These are phyloP conservation scores for Orthonyx spaldingii DNA, from an alignment of 2,113 vertebrate species.

Conservation along the genomic window DNA sequence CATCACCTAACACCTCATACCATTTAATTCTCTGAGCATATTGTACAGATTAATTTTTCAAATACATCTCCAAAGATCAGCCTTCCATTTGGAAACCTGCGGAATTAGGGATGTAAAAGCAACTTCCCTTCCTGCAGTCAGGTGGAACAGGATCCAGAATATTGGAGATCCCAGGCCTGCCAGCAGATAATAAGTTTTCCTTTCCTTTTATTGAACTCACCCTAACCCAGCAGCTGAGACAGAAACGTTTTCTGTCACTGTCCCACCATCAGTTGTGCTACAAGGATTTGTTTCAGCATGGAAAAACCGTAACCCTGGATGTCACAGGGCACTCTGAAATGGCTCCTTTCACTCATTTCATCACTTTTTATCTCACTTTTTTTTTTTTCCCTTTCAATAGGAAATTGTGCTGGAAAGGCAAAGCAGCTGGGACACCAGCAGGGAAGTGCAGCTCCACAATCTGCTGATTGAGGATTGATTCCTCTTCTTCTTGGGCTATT, in stretches of 20 bases:
- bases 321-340: not conserved
- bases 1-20: not conserved
- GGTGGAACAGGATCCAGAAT: not conserved
- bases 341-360: not conserved
- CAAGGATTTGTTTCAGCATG: not conserved
- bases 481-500: not conserved
- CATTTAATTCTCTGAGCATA: not conserved
- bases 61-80: not conserved
- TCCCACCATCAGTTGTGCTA: not conserved
- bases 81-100: not conserved
- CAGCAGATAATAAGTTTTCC: not conserved
- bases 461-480: not conserved
- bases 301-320: not conserved
- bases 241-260: not conserved
- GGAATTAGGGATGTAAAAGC: not conserved
- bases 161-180: not conserved
- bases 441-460: not conserved
- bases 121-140: not conserved
- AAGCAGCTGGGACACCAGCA: not conserved
- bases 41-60: not conserved
- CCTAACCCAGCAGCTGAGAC: not conserved
- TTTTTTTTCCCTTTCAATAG: not conserved
- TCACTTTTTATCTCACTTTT: not conserved
- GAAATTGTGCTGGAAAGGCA: not conserved
- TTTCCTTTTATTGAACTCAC: not conserved